Evolutionary conservation across 2,888 invertebrate species (phyloP).

Genomic region (Oscheius sp.): DNA sequence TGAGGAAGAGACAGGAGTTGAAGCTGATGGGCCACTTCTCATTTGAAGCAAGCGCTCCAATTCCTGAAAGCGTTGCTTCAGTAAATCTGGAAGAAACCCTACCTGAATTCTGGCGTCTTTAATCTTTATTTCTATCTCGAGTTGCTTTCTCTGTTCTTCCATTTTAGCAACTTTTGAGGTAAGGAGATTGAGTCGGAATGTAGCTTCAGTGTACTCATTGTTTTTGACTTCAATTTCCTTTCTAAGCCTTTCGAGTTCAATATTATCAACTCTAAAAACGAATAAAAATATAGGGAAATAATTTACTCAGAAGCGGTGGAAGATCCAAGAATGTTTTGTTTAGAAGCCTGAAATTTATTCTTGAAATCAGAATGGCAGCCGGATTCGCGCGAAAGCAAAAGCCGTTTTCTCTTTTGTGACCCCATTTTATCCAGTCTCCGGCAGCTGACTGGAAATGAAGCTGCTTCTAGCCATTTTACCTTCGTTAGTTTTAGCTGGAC

Average conservation of each 20-base stretch:
- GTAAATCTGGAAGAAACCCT: background rate
- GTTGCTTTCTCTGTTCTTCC: constrained; percentile 6
- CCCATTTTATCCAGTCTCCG: constrained; percentile 15
- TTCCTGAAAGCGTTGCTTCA: background rate
- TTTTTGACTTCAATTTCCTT: constrained; percentile 18
- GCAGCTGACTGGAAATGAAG: constrained; percentile 9
- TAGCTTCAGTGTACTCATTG: constrained; percentile 19
- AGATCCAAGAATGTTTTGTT: background rate
- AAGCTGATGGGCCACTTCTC: background rate
- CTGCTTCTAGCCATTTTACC: background rate
- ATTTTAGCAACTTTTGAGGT: constrained; percentile 2
- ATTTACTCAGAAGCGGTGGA: background rate
- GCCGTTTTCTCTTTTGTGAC: constrained; percentile 12
- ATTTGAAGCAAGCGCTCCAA: background rate
- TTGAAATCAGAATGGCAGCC: background rate
- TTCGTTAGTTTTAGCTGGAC: background rate
- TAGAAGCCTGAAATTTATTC: background rate
- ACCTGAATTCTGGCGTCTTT: constrained; percentile 9
- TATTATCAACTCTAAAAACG: background rate
- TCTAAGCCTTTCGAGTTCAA: background rate
- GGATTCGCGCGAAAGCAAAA: constrained; percentile 13
- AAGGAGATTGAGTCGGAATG: constrained; percentile 26
- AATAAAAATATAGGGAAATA: background rate
- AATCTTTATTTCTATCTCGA: background rate
- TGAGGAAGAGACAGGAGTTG: constrained; percentile 8